Evolutionary conservation across 2,888 invertebrate species (phyloP), one percentile per base, ranked within the genome.

Genomic region (Metellina segmentata): DNA sequence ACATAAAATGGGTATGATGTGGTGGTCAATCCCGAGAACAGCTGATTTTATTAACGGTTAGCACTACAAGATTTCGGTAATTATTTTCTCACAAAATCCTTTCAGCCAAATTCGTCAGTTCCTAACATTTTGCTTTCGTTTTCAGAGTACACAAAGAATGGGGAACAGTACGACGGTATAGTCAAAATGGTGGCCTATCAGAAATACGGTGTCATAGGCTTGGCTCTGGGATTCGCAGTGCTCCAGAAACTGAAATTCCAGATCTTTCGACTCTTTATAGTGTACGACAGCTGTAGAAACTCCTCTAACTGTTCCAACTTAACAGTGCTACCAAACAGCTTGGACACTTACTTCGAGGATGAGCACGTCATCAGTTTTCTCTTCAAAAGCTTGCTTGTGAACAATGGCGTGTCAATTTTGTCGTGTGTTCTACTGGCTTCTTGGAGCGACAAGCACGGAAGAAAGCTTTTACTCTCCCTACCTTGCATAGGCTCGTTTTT

Each of bases 371-470:
- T 49, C 19, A 13, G 48, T 1, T 89, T 78, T 19, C 13, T 85
- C 7, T 83, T 83, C 8, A 61, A 78, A n/a, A 19, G 83, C n/a
- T 71, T 89, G n/a, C 48, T 89, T 6, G 72, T 89, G 61, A 83
- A 70, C 52, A 89, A 89, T 71, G n/a, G 49, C 6, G 53, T 89
- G 13, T 52, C 89, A 7, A 48, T 89, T 34, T 6, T 89, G 11
- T 71, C 89, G 2, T 89, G 89, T 20, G 52, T 83, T 19, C 83
- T 71, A 13, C 34, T 89, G 11, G 71, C 89, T 19, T 70, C 83
- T 48, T 89, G 89, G 89, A 89, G 89, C 53, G 89, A 89, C 72
- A 83, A 79, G 48, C 89, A 89, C 72, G 89, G 89, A 6, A 34
- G 89, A 71, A 89, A 89, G 49, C 49, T 71, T 8, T 53, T 89